These are phyloP conservation scores for Enchytraeus crypticus DNA, from an alignment of 2,888 invertebrate genomes.

Conservation along the genomic window DNA sequence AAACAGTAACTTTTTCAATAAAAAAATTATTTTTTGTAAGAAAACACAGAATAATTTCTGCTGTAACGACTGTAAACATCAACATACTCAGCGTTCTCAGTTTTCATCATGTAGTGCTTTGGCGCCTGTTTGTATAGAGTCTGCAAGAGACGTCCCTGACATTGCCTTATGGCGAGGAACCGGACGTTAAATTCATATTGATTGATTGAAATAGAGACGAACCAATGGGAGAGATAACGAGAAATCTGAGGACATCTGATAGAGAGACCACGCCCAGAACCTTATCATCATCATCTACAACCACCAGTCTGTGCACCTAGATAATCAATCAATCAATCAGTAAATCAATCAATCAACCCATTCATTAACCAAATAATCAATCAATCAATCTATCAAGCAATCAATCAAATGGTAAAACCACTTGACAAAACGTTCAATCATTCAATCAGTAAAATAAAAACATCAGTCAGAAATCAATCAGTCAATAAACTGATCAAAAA, in stretches of 20 bases:
- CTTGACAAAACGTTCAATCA: neutral
- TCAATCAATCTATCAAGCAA: neutral
- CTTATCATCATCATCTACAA: neutral
- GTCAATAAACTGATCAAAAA: neutral
- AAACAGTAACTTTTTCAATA: no score
- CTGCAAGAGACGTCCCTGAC: no score
- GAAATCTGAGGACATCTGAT: neutral
- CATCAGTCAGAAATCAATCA: neutral
- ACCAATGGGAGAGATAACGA: neutral
- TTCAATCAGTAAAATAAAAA: neutral
- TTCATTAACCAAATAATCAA: neutral
- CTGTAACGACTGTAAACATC: no score
- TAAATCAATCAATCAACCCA: neutral
- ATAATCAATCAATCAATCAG: neutral
- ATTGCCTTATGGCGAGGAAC: no score
- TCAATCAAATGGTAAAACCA: neutral
- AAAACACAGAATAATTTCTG: no score
- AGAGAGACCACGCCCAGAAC: neutral
- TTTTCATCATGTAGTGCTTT: no score
- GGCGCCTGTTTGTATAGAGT: no score
- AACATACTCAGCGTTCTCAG: no score
- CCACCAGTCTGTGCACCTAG: neutral
- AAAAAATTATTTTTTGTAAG: no score
- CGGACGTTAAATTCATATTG: no score
- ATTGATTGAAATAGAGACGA: neutral